Evolutionary conservation across 2,888 invertebrate species (phyloP).

Genomic region (Drosophila demipolita): DNA sequence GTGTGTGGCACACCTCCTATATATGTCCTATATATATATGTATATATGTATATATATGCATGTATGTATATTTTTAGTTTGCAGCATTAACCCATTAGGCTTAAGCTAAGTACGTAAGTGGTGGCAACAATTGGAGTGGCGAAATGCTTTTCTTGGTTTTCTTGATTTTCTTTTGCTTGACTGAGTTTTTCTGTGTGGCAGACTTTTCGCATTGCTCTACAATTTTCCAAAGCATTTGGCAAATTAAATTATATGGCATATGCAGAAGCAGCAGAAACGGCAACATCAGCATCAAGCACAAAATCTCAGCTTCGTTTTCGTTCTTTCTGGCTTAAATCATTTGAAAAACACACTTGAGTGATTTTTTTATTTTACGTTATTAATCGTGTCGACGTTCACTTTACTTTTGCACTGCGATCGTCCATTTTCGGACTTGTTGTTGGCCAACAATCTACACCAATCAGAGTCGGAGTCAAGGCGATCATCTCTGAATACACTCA

Average conservation of each 20-base stretch:
- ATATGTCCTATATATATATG: not conserved
- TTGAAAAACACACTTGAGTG: conserved; percentile 71
- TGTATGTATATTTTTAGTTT: conserved; percentile 54
- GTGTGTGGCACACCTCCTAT: conserved; percentile 73
- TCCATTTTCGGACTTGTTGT: conserved; percentile 24
- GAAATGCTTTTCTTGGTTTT: conserved; percentile 21
- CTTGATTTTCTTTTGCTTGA: conserved; percentile 45
- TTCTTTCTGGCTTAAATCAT: conserved; percentile 61
- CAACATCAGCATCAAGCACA: conserved; percentile 17
- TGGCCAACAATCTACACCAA: conserved; percentile 29
- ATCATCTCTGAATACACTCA: conserved; percentile 45
- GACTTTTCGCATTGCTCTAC: conserved; percentile 62
- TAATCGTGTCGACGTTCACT: conserved; percentile 40
- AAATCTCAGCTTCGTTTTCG: conserved; percentile 33
- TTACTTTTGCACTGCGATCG: conserved; percentile 48
- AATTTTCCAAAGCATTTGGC: conserved; percentile 80
- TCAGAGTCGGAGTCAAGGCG: conserved; percentile 30
- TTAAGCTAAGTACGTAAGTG: conserved; percentile 49
- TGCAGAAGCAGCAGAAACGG: conserved; percentile 42
- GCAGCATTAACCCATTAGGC: conserved; percentile 72
- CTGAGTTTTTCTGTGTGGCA: conserved; percentile 40
- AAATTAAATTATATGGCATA: conserved; percentile 76
- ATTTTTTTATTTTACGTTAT: conserved; percentile 57
- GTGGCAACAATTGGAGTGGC: conserved; percentile 33
- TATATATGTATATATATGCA: not conserved